Conservation (phyloP, 2,888 invertebrate genomes). For the Cataglyphis rosenhaueri region DNA sequence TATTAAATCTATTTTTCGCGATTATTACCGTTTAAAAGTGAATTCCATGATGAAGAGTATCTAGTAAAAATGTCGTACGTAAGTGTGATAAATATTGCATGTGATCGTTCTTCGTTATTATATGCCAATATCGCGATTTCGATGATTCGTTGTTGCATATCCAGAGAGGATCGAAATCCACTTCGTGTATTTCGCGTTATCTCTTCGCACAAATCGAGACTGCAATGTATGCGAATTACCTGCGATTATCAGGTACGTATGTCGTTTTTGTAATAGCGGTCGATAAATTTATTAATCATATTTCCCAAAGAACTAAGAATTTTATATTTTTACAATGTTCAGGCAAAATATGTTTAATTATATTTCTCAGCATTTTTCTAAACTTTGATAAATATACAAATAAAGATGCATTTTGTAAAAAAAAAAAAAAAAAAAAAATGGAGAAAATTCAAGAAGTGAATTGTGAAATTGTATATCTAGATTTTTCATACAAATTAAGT, state of each 20-base stretch:
- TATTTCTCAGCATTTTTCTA: neutral
- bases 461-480: neutral
- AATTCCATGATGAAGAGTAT: neutral
- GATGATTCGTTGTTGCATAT: neutral
- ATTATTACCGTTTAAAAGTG: neutral
- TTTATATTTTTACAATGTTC: neutral
- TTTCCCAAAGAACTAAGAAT: neutral
- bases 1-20: neutral
- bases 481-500: neutral
- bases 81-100: neutral
- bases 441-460: neutral
- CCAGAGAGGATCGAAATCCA: neutral
- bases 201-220: neutral
- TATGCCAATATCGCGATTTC: neutral
- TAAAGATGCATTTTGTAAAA: neutral
- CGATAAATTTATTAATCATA: neutral
- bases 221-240: neutral
- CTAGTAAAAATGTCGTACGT: neutral
- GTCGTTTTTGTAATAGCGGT: neutral
- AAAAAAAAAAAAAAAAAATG: neutral
- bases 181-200: neutral
- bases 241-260: neutral
- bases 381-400: neutral
- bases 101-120: neutral
- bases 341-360: neutral